Percentiles rank a stretch among this genome's conserved stretches.
Conservation (phyloP, 2,888 invertebrate species). For the Philopedon plagiatum region DNA sequence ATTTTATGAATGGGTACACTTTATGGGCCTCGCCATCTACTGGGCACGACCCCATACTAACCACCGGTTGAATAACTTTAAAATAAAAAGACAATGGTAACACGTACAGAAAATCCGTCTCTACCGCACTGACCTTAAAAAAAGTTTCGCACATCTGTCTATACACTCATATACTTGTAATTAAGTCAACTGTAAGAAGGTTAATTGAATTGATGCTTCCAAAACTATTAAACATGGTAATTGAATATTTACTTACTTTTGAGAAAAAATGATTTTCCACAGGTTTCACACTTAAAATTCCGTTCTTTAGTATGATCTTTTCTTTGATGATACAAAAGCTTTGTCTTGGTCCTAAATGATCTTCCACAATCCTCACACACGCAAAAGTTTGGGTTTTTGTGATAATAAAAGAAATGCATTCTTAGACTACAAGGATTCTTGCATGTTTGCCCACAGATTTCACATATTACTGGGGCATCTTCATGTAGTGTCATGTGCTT, state of each 20-base stretch:
- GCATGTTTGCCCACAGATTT: slow-evolving; percentile 61
- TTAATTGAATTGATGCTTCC: too few relatives aligned
- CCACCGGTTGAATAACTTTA: too few relatives aligned
- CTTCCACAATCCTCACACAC: slow-evolving; percentile 62
- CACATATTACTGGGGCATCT: slow-evolving; percentile 60
- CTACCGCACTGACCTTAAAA: too few relatives aligned
- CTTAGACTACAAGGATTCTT: slow-evolving; percentile 63
- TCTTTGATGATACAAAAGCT: slow-evolving; percentile 59
- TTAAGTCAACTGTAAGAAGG: too few relatives aligned
- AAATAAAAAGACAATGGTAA: too few relatives aligned
- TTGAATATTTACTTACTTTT: slow-evolving; percentile 35
- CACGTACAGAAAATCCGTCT: too few relatives aligned
- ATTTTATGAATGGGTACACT: too few relatives aligned
- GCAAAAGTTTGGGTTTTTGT: slow-evolving; percentile 57
- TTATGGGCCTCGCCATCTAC: too few relatives aligned
- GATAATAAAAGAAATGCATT: slow-evolving; percentile 62
- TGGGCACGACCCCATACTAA: too few relatives aligned
- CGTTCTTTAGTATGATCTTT: slow-evolving; percentile 60
- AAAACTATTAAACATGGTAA: too few relatives aligned
- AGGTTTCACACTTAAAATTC: slow-evolving; percentile 58
- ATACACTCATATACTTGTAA: too few relatives aligned
- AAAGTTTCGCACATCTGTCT: too few relatives aligned
- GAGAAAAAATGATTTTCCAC: slow-evolving; percentile 52
- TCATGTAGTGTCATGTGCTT: slow-evolving; percentile 61
- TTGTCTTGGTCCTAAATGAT: slow-evolving; percentile 59